phyloP scores from a whole-genome alignment of 1,140 invertebrate genomes.

The Bombyx mandarina region DNA sequence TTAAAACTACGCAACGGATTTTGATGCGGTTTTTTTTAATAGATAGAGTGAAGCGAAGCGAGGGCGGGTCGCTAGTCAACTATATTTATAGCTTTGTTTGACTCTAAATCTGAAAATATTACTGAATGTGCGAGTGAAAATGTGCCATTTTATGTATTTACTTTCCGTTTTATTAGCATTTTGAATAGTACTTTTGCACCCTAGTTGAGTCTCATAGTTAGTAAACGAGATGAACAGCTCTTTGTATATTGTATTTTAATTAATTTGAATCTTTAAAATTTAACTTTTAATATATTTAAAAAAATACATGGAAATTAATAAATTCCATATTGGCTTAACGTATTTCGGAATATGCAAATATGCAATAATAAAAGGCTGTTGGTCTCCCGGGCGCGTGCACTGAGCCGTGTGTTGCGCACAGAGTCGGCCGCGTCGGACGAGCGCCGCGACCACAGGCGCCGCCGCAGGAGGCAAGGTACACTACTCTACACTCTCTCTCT shows the following conservation, averaged over 20 bases:
- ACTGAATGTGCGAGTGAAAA: slow-evolving; percentile 58
- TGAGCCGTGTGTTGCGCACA: slow-evolving; percentile 35
- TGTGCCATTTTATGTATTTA: slow-evolving; percentile 33
- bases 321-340: background rate
- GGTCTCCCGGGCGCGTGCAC: no score
- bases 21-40: no score
- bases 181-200: slow-evolving; percentile 6
- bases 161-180: slow-evolving; percentile 9
- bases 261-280: background rate
- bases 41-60: no score
- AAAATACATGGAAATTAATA: background rate
- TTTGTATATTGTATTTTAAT: background rate
- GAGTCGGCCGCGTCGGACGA: slow-evolving; percentile 59
- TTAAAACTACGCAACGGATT: no score
- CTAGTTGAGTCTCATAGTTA: no score
- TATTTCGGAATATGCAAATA: background rate
- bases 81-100: no score
- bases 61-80: no score
- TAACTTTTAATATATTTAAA: no score
- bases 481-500: slow-evolving; percentile 7
- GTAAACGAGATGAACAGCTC: background rate
- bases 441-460: slow-evolving; percentile 23
- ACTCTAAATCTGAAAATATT: slow-evolving; percentile 51
- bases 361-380: no score
- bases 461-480: slow-evolving; percentile 39